Evolutionary conservation across 2,113 vertebrate genomes (phyloP), one percentile per base, ranked within the genome.

Genomic region (Vanacampus margaritifer): DNA sequence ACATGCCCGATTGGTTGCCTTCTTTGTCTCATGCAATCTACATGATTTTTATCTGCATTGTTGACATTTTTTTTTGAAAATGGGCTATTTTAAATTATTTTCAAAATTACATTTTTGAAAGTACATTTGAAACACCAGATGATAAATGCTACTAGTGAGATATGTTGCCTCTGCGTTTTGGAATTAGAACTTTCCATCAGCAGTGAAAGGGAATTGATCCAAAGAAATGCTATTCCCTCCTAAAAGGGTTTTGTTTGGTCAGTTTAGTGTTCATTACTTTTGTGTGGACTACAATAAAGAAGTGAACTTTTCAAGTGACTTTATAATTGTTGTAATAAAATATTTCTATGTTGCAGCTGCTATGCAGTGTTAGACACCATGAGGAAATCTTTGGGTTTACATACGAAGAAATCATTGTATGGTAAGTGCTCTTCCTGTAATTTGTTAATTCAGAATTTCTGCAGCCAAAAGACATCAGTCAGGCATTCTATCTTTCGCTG

Each of bases 351-450:
- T 91, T 89, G 23, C 75, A 99, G 97, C 94, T 99, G 89, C 95
- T 99, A 84, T 96, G 94, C 93, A 96, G 92, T 76, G 87, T 94
- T 86, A 94, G 94, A 74, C 94, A 97, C 85, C 91, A 89, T 72
- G 95, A 98, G 89, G 96, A 99, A 85, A 96, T 93, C 79, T 88
- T 99, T 87, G 96, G 96, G 65, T 98, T 95, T 93, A 95, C 95
- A 2, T 95, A 96, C 78, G 96, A 99, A 88, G 94, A 96, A 92
- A 97, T 99, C 84, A 98, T 99, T 78, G 92, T 99, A 89, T 99
- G 97, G 97, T 98, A 91, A 95, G 94, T 93, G 39, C 54, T 51
- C 5, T 64, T 21, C 6, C 3, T 24, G 24, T 51, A 32, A 17
- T 43, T 43, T n/a, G 39, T 24, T 61, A 6, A 51, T n/a, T 51